Evolutionary conservation across 2,797 vertebrate species (phyloP), one percentile per base, ranked within the genome.

Genomic region (Euphonia xanthogaster): DNA sequence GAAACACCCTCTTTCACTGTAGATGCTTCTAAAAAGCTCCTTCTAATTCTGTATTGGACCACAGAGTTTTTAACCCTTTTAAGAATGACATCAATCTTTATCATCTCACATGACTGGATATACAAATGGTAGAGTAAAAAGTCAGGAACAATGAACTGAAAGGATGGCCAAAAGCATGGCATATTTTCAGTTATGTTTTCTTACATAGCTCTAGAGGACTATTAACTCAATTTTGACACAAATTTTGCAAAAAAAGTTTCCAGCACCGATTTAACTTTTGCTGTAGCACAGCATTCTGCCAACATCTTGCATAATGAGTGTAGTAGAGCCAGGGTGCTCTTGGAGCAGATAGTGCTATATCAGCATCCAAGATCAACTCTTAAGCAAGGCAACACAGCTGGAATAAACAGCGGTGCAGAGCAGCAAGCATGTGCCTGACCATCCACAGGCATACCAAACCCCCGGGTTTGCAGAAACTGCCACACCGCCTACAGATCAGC

Each of bases 401-500:
- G 53, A 83, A 74, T 27, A 53, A 71, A 60, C 9, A 17, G 30
- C 1, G 14, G 19, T n/a, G 19, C 57, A 25, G 37, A 66, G 31
- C 7, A 24, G 23, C 10, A n/a, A 61, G 27, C 0, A 0, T 1
- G 4, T 8, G 17, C 30, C 30, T 68, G 47, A 65, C 15, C 13
- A 53, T 9, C 9, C 23, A 66, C 7, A 76, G 31, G 37, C 40
- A 4, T 14, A 48, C 4, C n/a, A 42, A 61, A 68, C 3, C 11
- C 25, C 13, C 4, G 1, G 22, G 14, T 63, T 8, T 61, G 7
- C 39, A 90, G 66, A 68, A 87, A 74, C 21, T 65, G 45, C 27
- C 58, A 47, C 12, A 27, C 10, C 45, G 66, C 63, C 47, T 42
- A 68, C 6, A 74, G 25, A 75, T 31, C 37, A 75, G 61, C 45